phyloP scores from a whole-genome alignment of 2,888 invertebrate genomes.

The Philopedon plagiatum region DNA sequence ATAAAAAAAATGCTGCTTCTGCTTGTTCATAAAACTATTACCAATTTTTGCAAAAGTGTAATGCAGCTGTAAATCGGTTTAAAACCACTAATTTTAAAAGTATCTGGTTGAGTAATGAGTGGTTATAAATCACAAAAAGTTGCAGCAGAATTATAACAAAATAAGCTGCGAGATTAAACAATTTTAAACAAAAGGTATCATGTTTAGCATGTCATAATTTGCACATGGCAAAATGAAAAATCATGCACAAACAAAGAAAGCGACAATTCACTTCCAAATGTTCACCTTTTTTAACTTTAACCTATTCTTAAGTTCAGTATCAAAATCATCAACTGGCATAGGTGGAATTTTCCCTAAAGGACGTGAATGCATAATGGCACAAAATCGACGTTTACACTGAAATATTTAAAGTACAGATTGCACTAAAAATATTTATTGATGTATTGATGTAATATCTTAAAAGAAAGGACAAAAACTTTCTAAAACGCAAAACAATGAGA shows the following conservation, averaged over 20 bases:
- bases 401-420: slow-evolving; percentile 1
- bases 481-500: slow-evolving; percentile 43
- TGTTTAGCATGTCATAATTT: neutral
- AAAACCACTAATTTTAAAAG: no score
- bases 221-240: neutral
- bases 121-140: no score
- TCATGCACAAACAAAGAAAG: slow-evolving; percentile 30
- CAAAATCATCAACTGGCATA: slow-evolving; percentile 36
- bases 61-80: no score
- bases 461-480: slow-evolving; percentile 38
- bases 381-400: neutral
- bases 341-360: slow-evolving; percentile 42
- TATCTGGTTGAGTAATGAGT: no score
- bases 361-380: slow-evolving; percentile 36
- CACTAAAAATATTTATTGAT: slow-evolving; percentile 5
- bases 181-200: neutral
- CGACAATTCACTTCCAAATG: slow-evolving; percentile 1
- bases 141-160: no score
- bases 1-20: no score
- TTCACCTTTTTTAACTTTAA: slow-evolving; percentile 43
- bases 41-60: no score
- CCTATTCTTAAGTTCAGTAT: slow-evolving; percentile 34
- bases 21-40: no score
- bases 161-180: no score
- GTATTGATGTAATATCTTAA: neutral